phyloP scores from a whole-genome alignment of 2,797 vertebrate species.

The Coluber constrictor region DNA sequence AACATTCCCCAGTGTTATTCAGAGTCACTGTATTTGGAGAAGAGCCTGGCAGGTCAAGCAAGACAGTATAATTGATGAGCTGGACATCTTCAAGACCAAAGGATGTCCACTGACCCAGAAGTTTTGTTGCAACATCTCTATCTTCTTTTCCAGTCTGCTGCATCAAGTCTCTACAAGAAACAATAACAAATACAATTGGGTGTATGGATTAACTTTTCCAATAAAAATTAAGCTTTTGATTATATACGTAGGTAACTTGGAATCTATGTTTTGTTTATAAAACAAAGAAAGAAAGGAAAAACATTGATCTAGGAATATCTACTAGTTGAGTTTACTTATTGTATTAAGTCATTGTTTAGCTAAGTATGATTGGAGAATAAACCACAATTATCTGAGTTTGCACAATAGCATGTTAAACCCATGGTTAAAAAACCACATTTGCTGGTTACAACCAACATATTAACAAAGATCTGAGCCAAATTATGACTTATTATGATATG shows the following conservation, averaged over 20 bases:
- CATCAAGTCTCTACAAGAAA: slow-evolving; percentile 76
- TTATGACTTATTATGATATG: not conserved
- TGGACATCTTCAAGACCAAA: slow-evolving; percentile 83
- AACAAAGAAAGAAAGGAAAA: not conserved
- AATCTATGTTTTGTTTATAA: not conserved
- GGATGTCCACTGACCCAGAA: slow-evolving; percentile 83
- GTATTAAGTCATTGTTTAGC: not conserved
- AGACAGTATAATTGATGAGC: slow-evolving; percentile 85
- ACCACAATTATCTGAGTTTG: not conserved
- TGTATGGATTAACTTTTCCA: not conserved
- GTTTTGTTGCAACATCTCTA: slow-evolving; percentile 71
- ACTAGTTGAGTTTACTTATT: not conserved
- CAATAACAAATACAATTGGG: not conserved
- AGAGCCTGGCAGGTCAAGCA: slow-evolving; percentile 82
- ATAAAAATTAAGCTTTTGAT: not conserved
- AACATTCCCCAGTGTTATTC: slow-evolving; percentile 77
- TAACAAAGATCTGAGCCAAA: not conserved
- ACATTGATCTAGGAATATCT: not conserved
- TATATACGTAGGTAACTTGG: not conserved
- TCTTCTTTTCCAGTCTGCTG: slow-evolving; percentile 71
- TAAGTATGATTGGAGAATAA: not conserved
- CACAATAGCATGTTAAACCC: not conserved
- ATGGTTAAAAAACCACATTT: not conserved
- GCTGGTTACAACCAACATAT: not conserved
- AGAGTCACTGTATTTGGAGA: slow-evolving; percentile 82